Percentiles rank a stretch among this genome's conserved stretches.
Evolutionary conservation across 2,113 vertebrate species (phyloP).

Genomic region (Tachycineta bicolor): DNA sequence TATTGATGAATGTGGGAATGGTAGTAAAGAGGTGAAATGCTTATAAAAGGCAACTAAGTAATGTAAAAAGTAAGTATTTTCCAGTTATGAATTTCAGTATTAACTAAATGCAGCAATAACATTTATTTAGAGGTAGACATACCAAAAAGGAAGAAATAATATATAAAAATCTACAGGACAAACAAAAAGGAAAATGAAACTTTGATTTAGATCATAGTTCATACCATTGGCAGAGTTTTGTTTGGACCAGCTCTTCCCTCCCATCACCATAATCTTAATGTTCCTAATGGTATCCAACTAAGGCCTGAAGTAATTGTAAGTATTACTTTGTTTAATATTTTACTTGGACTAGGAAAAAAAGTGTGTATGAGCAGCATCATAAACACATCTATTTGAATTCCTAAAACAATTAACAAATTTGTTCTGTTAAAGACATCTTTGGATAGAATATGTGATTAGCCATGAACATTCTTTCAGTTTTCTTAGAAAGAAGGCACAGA

Average conservation of each 20-base stretch:
- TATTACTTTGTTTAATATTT: background rate
- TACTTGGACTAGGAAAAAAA: background rate
- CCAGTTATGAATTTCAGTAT: background rate
- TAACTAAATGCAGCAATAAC: background rate
- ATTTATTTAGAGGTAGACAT: background rate
- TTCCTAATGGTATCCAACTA: background rate
- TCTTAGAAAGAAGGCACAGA: background rate
- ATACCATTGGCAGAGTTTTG: background rate
- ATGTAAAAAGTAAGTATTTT: background rate
- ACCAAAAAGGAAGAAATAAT: background rate
- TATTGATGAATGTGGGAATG: background rate
- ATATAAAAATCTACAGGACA: background rate
- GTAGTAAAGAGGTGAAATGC: background rate
- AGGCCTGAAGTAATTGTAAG: background rate
- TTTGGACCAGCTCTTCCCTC: background rate
- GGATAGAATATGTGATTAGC: background rate
- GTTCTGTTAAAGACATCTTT: background rate
- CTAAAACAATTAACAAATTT: background rate
- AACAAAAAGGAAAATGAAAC: background rate
- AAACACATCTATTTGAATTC: background rate
- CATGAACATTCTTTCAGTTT: background rate
- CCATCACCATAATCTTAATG: background rate
- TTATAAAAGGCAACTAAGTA: background rate
- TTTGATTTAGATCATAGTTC: background rate
- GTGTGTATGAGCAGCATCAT: background rate